phyloP scores from a whole-genome alignment of 2,113 vertebrate genomes.

The Nicator chloris region DNA sequence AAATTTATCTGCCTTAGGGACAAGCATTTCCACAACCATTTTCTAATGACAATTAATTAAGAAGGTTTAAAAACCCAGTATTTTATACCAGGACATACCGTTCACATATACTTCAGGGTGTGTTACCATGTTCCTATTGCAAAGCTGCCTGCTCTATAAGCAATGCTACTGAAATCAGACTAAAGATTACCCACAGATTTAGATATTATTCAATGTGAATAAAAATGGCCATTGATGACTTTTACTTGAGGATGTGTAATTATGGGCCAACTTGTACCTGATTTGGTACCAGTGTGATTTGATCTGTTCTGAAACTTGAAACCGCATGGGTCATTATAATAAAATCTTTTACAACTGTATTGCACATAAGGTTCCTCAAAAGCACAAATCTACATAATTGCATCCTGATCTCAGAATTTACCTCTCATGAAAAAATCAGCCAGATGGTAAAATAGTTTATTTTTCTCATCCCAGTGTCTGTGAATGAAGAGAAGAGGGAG shows the following conservation, averaged over 20 bases:
- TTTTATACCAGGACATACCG: constrained; percentile 48
- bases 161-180: constrained; percentile 49
- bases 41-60: background rate
- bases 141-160: constrained; percentile 35
- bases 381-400: constrained; percentile 39
- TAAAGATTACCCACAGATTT: constrained; percentile 46
- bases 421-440: background rate
- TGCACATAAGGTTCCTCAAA: constrained; percentile 53
- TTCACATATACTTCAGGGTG: constrained; percentile 1
- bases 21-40: background rate
- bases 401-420: constrained; percentile 3
- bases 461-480: constrained; percentile 30
- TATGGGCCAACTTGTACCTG: constrained; percentile 63
- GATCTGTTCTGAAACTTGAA: constrained; percentile 34
- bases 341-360: constrained; percentile 48
- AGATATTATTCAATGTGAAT: constrained; percentile 67
- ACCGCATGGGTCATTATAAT: background rate
- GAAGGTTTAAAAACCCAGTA: constrained; percentile 61
- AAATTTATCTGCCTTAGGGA: background rate
- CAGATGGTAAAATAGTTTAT: background rate
- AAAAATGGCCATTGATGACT: constrained; percentile 62
- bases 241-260: constrained; percentile 33
- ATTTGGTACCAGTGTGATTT: constrained; percentile 36
- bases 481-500: constrained; percentile 42
- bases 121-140: constrained; percentile 32